phyloP scores from a whole-genome alignment of 1,140 invertebrate species.

The Procambarus clarkii region DNA sequence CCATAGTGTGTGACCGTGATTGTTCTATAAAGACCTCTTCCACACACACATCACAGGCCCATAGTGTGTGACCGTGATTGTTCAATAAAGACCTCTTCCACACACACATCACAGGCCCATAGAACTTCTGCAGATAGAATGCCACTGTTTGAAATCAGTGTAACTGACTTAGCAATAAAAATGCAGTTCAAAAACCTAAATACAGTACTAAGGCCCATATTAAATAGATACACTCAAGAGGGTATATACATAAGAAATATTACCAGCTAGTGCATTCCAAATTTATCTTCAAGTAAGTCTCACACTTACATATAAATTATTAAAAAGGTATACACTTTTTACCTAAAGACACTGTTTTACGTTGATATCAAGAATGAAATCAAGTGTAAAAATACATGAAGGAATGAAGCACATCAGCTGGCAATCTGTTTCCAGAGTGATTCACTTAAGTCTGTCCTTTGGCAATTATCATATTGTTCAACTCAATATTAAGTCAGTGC shows the following conservation, averaged over 20 bases:
- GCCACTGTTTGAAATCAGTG: neutral
- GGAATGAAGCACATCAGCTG: constrained; percentile 2
- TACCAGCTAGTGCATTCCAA: neutral
- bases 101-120: neutral
- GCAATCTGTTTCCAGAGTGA: constrained; percentile 24
- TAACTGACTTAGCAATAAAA: neutral
- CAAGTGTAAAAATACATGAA: constrained; percentile 11
- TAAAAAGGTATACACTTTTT: neutral
- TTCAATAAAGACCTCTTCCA: neutral
- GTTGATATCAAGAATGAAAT: constrained; percentile 14
- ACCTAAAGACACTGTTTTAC: neutral
- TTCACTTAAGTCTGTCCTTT: constrained; percentile 18
- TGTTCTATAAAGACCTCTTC: no score
- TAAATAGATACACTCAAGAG: neutral
- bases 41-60: no score
- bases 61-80: neutral
- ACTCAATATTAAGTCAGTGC: neutral
- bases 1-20: no score
- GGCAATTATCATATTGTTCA: neutral
- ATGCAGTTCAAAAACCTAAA: neutral
- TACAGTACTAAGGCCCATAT: constrained; percentile 3
- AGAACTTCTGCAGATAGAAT: neutral
- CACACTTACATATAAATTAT: neutral
- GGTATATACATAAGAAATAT: neutral
- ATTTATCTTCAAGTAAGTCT: neutral